These are phyloP conservation scores for Morelia viridis DNA, from an alignment of 2,797 vertebrate species.

Conservation along the genomic window DNA sequence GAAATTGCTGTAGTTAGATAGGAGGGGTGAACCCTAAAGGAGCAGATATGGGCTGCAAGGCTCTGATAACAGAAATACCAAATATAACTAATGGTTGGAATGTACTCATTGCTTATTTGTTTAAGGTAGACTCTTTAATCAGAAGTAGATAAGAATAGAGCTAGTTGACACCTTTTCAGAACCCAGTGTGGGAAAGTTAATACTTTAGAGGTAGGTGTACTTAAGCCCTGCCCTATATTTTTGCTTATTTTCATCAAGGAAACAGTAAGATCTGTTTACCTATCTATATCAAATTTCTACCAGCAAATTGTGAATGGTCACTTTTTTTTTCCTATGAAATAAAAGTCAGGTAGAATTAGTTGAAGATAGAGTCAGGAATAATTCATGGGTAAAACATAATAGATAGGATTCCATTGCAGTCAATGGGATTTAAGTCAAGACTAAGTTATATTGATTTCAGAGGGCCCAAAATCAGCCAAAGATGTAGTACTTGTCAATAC, in stretches of 20 bases:
- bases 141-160: neutral
- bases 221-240: neutral
- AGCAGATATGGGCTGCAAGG: neutral
- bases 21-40: neutral
- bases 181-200: neutral
- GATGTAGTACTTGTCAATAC: neutral
- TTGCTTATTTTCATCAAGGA: neutral
- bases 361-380: neutral
- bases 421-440: neutral
- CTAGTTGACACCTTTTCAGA: neutral
- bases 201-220: neutral
- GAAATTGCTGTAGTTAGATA: neutral
- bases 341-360: neutral
- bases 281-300: neutral
- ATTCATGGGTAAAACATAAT: neutral
- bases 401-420: neutral
- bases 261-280: neutral
- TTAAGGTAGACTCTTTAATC: neutral
- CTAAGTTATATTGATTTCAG: neutral
- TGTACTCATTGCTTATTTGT: neutral
- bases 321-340: neutral
- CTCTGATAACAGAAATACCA: neutral
- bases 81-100: neutral
- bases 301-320: neutral
- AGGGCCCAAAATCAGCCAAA: neutral